Base-by-base conservation (phyloP, 2,113 vertebrate genomes). In the Dasyurus viverrinus region DNA sequence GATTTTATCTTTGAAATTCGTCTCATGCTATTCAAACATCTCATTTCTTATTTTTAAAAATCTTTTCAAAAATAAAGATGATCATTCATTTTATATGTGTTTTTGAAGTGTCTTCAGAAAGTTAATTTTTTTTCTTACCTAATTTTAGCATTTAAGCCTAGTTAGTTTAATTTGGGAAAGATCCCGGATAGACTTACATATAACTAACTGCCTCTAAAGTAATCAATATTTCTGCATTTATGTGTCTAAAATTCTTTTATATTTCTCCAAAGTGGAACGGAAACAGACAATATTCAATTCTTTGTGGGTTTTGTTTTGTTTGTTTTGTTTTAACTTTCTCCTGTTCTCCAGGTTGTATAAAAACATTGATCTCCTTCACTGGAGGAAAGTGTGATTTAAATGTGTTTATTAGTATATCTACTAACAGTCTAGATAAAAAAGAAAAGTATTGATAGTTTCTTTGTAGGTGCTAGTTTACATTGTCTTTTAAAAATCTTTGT, bases 201-300 rank as follows among this genome's bases (percentile, higher is more conserved):
- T 91, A 89, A 91, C 92, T 91, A 90, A 92, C 92, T 52, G 68
- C 7, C 19, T 42, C 52, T 92, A n/a, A 94, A 92, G 42, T 93
- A 96, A 96, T 97, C 92, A 94, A 90, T 98, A 89, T 93, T 98
- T 96, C 94, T 96, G 89, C 95, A 84, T 84, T 96, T 54, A 90
- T 92, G 92, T 92, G 5, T 25, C 91, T 60, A 90, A 95, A 93
- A 97, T 97, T 98, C 68, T 96, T 96, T 94, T 94, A 53, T 27
- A 0, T 93, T 96, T 91, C 12, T 94, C 3, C 92, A 89, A 94
- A 89, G 22, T 68, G 91, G 48, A 76, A 16, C 55, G 91, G 53
- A 76, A 91, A 84, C 46, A 94, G 54, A 0, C 4, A 95, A 90
- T 98, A 93, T 76, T 91, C 89, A 97, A 91, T 26, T 53, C 93